phyloP scores from a whole-genome alignment of 2,797 vertebrate species.

The Characodon lateralis region DNA sequence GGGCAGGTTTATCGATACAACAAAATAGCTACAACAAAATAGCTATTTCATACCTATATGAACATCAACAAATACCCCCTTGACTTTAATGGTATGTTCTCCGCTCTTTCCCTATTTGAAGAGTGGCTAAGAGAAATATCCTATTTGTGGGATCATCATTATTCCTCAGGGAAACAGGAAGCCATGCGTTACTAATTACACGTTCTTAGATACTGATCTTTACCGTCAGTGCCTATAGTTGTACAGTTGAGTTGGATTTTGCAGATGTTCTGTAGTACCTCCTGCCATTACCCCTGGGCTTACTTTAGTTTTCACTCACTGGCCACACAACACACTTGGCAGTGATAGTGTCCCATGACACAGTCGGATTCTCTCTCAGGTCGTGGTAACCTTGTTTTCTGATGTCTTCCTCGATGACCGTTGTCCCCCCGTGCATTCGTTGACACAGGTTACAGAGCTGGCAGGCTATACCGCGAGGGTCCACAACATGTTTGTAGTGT shows the following conservation, averaged over 20 bases:
- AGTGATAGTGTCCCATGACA: neutral
- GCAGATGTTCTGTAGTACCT: neutral
- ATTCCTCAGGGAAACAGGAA: neutral
- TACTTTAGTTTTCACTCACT: neutral
- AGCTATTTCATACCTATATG: neutral
- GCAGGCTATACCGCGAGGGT: conserved; percentile 96
- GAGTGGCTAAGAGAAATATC: neutral
- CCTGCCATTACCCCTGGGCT: neutral
- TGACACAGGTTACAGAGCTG: conserved; percentile 90
- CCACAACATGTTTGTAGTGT: conserved; percentile 95
- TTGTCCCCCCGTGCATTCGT: conserved; percentile 35
- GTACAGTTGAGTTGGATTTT: neutral
- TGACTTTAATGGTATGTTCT: neutral
- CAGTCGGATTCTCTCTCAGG: neutral
- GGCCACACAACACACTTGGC: neutral
- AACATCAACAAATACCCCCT: neutral
- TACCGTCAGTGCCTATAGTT: neutral
- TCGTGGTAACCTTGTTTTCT: neutral
- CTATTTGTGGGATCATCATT: neutral
- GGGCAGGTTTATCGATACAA: neutral
- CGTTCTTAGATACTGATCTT: neutral
- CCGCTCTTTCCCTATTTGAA: neutral
- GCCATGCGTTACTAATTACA: neutral
- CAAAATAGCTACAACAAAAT: too few species aligned
- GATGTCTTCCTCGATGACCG: neutral